These are phyloP conservation scores for Anodontia alba DNA, from an alignment of 2,888 invertebrate species.

Conservation along the genomic window DNA sequence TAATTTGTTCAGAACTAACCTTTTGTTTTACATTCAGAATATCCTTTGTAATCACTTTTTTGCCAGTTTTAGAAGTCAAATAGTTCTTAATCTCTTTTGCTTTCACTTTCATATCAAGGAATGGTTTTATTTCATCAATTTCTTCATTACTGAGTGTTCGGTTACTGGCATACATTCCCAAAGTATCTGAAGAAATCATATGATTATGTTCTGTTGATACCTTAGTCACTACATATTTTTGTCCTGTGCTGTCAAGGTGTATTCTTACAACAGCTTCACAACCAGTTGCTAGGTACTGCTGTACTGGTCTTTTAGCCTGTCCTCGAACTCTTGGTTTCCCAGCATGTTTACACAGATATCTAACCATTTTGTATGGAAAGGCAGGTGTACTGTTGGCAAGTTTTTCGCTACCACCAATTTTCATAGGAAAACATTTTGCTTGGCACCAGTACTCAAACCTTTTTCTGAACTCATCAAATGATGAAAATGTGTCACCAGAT, in stretches of 20 bases:
- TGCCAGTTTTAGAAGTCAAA: not conserved
- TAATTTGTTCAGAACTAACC: not conserved
- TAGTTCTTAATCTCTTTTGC: not conserved
- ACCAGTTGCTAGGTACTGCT: not conserved
- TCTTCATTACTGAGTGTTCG: not conserved
- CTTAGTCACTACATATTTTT: not conserved
- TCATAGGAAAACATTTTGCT: not conserved
- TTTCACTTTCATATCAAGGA: not conserved
- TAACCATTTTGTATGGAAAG: not conserved
- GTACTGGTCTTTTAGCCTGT: not conserved
- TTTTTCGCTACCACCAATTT: conserved; percentile 1
- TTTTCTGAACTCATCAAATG: not conserved
- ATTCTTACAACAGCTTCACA: not conserved
- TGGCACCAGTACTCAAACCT: not conserved
- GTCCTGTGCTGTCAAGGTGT: not conserved
- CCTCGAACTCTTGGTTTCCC: not conserved
- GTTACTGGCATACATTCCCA: not conserved
- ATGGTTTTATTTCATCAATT: conserved; percentile 4
- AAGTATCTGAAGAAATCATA: not conserved
- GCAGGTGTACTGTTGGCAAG: not conserved
- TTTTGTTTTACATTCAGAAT: conserved; percentile 1
- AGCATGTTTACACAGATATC: conserved; percentile 3
- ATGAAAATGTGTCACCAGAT: not conserved
- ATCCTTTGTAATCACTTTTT: not conserved
- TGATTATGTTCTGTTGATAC: not conserved